Percentiles rank a stretch among this genome's conserved stretches.
Evolutionary conservation across 2,888 invertebrate genomes (phyloP).

Genomic region (Drosophila neotestacea): DNA sequence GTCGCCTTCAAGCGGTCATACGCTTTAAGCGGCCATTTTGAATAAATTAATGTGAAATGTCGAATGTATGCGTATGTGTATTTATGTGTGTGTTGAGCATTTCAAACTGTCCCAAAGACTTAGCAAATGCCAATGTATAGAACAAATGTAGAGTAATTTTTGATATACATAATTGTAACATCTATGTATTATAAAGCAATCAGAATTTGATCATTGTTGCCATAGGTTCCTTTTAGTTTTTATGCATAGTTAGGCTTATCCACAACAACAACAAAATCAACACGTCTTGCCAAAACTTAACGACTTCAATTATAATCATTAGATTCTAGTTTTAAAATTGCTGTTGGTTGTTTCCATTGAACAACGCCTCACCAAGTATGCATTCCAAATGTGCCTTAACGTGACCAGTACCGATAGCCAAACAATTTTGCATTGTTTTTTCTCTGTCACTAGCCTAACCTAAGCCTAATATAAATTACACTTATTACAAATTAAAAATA

Average conservation of each 20-base stretch:
- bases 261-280: conserved; percentile 81
- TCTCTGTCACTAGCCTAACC: conserved; percentile 18
- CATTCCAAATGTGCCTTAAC: conserved; percentile 84
- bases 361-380: conserved; percentile 30
- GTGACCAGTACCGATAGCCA: conserved; percentile 21
- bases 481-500: background rate
- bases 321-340: conserved; percentile 8
- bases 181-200: conserved; percentile 6
- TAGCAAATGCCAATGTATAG: conserved; percentile 39
- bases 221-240: conserved; percentile 70
- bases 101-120: conserved; percentile 49
- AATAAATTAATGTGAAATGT: conserved; percentile 7
- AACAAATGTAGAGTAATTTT: conserved; percentile 23
- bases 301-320: conserved; percentile 27
- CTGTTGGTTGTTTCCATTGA: background rate
- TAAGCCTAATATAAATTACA: conserved; percentile 16
- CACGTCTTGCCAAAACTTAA: conserved; percentile 83
- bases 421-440: conserved; percentile 1
- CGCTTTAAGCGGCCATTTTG: conserved; percentile 77
- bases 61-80: conserved; percentile 21
- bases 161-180: background rate
- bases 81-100: conserved; percentile 57
- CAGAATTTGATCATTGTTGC: conserved; percentile 31
- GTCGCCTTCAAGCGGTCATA: conserved; percentile 68
- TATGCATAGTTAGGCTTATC: conserved; percentile 46